Percentiles rank a stretch among this genome's conserved stretches.
Conservation (phyloP, 2,888 invertebrate genomes). For the Thera obeliscata region DNA sequence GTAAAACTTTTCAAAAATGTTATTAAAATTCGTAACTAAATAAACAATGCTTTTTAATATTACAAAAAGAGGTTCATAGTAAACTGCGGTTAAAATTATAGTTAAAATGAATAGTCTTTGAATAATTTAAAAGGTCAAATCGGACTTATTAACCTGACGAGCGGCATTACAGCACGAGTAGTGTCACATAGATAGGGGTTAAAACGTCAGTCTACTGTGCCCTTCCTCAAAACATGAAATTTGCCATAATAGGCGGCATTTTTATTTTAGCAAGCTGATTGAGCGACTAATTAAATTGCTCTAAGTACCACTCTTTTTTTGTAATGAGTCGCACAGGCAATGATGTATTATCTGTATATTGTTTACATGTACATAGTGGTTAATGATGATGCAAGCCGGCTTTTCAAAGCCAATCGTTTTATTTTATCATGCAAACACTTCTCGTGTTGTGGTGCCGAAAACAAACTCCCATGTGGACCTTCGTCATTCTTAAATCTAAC, state of each 20-base stretch:
- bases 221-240: background rate
- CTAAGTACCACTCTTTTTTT: background rate
- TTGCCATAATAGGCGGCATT: background rate
- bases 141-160: background rate
- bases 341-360: too few relatives aligned
- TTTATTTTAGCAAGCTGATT: too few relatives aligned
- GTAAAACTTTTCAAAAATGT: too few relatives aligned
- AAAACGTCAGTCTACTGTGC: background rate
- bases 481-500: background rate
- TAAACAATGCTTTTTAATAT: background rate
- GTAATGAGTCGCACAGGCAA: background rate
- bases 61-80: background rate
- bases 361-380: too few relatives aligned
- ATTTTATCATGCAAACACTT: background rate
- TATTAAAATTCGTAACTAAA: too few relatives aligned
- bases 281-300: too few relatives aligned
- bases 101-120: background rate
- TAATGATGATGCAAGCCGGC: too few relatives aligned
- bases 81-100: background rate
- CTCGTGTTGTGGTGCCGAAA: background rate
- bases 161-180: background rate
- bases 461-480: background rate
- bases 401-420: background rate
- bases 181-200: background rate
- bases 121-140: background rate